phyloP scores from a whole-genome alignment of 1,140 invertebrate species.

The Drosophila lowei region DNA sequence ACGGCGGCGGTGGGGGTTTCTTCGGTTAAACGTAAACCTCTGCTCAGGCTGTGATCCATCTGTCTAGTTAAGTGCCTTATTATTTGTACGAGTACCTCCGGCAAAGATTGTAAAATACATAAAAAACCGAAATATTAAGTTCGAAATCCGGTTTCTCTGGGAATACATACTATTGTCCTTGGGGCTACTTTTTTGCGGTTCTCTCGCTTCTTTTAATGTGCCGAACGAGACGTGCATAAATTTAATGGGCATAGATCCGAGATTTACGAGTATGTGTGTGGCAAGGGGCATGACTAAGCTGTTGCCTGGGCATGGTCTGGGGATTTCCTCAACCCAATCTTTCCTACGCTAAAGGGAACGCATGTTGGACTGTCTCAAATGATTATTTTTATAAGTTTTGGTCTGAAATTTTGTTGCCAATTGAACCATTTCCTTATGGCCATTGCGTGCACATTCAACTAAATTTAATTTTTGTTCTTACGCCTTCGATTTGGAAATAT shows the following conservation, averaged over 20 bases:
- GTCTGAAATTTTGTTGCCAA: background rate
- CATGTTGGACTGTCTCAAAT: background rate
- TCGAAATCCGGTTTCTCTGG: conserved; percentile 62
- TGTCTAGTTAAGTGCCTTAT: conserved; percentile 26
- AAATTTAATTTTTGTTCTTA: too few species aligned
- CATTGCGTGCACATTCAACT: background rate
- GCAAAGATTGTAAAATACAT: conserved; percentile 34
- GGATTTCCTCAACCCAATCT: conserved; percentile 22
- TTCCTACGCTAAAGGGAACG: background rate
- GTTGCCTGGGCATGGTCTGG: conserved; percentile 16
- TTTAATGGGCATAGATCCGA: conserved; percentile 60
- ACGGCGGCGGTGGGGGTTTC: conserved; percentile 54
- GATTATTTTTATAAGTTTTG: background rate
- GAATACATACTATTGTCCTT: conserved; percentile 47
- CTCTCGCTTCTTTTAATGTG: conserved; percentile 48
- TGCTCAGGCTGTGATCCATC: conserved; percentile 32
- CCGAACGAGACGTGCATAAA: conserved; percentile 70
- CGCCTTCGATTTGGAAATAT: too few species aligned
- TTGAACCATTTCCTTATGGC: background rate
- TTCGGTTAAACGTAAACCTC: conserved; percentile 36
- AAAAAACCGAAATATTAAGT: conserved; percentile 36
- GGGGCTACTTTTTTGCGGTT: conserved; percentile 12
- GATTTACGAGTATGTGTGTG: conserved; percentile 40
- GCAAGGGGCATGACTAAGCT: conserved; percentile 54
- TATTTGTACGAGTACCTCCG: conserved; percentile 34